A percentile compares a stretch with the other conserved stretches of the same genome.
Conservation (phyloP, 2,797 vertebrate genomes). For the Thalassophryne amazonica region DNA sequence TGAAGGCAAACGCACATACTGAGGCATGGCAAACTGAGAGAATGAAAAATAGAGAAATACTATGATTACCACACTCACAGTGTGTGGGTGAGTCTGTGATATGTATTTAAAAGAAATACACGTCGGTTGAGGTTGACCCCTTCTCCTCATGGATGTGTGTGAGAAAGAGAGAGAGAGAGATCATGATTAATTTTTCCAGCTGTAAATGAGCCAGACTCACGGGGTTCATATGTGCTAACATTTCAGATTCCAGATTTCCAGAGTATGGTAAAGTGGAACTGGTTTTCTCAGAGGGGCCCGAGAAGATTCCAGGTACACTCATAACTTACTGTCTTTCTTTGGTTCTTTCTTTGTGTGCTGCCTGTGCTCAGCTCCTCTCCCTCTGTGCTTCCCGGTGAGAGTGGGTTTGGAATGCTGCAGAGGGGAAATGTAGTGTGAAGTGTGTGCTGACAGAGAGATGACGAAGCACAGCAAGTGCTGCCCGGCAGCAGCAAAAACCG, state of each 20-base stretch:
- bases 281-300: slow-evolving; percentile 89
- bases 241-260: slow-evolving; percentile 90
- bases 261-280: slow-evolving; percentile 90
- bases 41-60: too few relatives aligned
- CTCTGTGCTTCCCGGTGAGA: slow-evolving; percentile 41
- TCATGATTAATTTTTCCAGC: slow-evolving; percentile 24
- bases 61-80: too few relatives aligned
- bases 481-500: slow-evolving; percentile 30
- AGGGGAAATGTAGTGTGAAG: slow-evolving; percentile 71
- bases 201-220: slow-evolving; percentile 10
- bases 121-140: too few relatives aligned
- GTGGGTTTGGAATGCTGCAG: slow-evolving; percentile 58
- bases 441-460: slow-evolving; percentile 69
- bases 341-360: background rate
- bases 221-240: slow-evolving; percentile 35
- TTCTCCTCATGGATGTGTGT: too few relatives aligned
- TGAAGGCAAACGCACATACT: too few relatives aligned
- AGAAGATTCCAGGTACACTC: slow-evolving; percentile 86
- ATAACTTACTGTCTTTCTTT: slow-evolving; percentile 5
- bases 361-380: slow-evolving; percentile 13
- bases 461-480: slow-evolving; percentile 61
- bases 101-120: too few relatives aligned
- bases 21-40: too few relatives aligned
- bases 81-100: too few relatives aligned
- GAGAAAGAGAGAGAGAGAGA: too few relatives aligned